A percentile compares a stretch with the other conserved stretches of the same genome.
phyloP scores from a whole-genome alignment of 1,140 invertebrate species.

The Penaeus japonicus region DNA sequence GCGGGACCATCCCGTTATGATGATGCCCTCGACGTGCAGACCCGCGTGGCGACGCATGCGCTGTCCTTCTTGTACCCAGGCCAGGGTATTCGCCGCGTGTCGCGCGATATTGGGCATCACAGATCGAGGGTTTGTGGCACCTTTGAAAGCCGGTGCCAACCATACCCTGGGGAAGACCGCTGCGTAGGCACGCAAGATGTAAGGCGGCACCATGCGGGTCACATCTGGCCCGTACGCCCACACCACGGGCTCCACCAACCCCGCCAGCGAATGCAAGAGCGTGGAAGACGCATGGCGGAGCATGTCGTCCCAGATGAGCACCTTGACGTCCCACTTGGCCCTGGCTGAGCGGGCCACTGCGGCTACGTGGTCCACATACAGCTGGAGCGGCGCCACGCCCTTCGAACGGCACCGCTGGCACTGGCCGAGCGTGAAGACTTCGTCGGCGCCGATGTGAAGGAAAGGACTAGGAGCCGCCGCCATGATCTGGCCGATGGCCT shows the following conservation, averaged over 20 bases:
- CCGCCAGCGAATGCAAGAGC: slow-evolving; percentile 52
- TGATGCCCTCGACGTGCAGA: slow-evolving; percentile 65
- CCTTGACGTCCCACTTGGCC: slow-evolving; percentile 62
- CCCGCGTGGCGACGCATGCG: slow-evolving; percentile 63
- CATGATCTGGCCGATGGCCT: slow-evolving; percentile 67
- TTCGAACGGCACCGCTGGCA: slow-evolving; percentile 75
- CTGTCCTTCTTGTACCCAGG: slow-evolving; percentile 64
- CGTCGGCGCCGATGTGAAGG: slow-evolving; percentile 68
- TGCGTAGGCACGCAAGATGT: slow-evolving; percentile 63
- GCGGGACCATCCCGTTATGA: slow-evolving; percentile 67
- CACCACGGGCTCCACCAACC: slow-evolving; percentile 64
- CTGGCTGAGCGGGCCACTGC: slow-evolving; percentile 60
- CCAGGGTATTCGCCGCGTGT: slow-evolving; percentile 65
- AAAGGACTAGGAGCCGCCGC: slow-evolving; percentile 62
- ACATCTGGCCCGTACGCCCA: slow-evolving; percentile 64
- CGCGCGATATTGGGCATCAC: slow-evolving; percentile 66
- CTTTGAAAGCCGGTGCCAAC: slow-evolving; percentile 71
- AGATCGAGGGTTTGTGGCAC: slow-evolving; percentile 63
- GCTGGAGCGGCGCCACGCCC: slow-evolving; percentile 67
- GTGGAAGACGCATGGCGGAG: slow-evolving; percentile 63
- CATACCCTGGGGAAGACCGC: slow-evolving; percentile 68
- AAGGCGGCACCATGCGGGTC: slow-evolving; percentile 61
- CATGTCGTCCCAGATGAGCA: slow-evolving; percentile 71
- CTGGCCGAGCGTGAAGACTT: slow-evolving; percentile 76
- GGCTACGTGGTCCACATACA: slow-evolving; percentile 65